Evolutionary conservation across 1,140 invertebrate species (phyloP).

Genomic region (Drosophila paulistorum): DNA sequence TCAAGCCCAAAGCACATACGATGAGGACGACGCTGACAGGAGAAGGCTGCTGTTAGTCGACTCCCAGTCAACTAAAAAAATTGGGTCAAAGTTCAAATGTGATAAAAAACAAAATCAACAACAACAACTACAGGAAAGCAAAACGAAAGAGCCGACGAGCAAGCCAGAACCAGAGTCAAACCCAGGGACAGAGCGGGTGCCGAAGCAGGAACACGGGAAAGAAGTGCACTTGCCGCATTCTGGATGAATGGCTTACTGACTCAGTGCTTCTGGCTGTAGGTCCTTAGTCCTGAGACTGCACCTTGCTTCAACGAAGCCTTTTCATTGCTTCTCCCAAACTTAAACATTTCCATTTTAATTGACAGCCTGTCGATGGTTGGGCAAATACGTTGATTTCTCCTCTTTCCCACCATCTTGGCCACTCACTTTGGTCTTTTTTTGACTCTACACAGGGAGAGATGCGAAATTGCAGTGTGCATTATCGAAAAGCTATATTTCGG

Average conservation of each 20-base stretch:
- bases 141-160: slow-evolving; percentile 23
- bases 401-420: neutral
- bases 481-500: neutral
- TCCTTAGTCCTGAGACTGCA: neutral
- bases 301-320: slow-evolving; percentile 27
- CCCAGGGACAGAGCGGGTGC: slow-evolving; percentile 15
- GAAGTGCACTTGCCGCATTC: slow-evolving; percentile 32
- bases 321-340: slow-evolving; percentile 67
- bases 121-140: slow-evolving; percentile 10
- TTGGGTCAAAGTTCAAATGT: slow-evolving; percentile 82
- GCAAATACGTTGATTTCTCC: slow-evolving; percentile 5
- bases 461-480: neutral
- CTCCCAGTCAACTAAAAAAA: slow-evolving; percentile 45
- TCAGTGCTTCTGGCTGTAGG: slow-evolving; percentile 5
- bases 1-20: slow-evolving; percentile 7
- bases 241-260: slow-evolving; percentile 41
- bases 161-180: neutral
- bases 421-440: slow-evolving; percentile 40
- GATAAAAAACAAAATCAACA: slow-evolving; percentile 67
- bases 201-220: neutral
- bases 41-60: slow-evolving; percentile 24
- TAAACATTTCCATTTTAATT: slow-evolving; percentile 81
- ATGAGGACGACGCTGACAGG: slow-evolving; percentile 44
- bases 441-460: neutral
- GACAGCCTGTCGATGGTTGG: slow-evolving; percentile 71